A percentile compares a stretch with the other conserved stretches of the same genome.
These are phyloP conservation scores for Aulostomus chinensis DNA, from an alignment of 2,797 vertebrate genomes.

Conservation along the genomic window DNA sequence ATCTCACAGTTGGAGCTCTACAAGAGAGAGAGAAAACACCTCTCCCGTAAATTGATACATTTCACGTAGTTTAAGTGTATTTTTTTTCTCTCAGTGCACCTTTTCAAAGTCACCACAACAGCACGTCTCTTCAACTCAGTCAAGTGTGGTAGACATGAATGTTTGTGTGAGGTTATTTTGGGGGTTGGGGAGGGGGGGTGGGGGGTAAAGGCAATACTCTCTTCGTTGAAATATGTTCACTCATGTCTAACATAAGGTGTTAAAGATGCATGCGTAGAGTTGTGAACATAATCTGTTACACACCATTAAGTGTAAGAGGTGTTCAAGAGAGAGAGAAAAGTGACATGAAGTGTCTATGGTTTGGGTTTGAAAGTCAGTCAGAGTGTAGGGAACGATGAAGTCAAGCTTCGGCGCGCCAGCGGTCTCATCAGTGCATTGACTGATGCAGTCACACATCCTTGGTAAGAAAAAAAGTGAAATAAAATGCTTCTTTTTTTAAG, in stretches of 20 bases:
- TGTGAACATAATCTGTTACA: slow-evolving; percentile 53
- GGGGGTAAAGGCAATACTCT: slow-evolving; percentile 46
- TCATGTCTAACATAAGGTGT: slow-evolving; percentile 56
- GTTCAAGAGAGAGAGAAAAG: slow-evolving; percentile 30
- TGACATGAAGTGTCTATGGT: too few relatives aligned
- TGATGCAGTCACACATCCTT: slow-evolving; percentile 9
- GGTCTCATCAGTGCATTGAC: slow-evolving; percentile 15
- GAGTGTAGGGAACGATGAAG: slow-evolving; percentile 24
- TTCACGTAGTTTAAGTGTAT: too few relatives aligned
- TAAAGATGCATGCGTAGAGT: slow-evolving; percentile 47
- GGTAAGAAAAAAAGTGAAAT: too few relatives aligned
- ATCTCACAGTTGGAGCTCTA: too few relatives aligned
- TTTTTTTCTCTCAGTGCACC: slow-evolving; percentile 7
- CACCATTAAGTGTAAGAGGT: slow-evolving; percentile 42
- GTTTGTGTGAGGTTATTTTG: slow-evolving; percentile 35
- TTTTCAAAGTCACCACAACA: slow-evolving; percentile 41
- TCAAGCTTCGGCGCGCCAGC: slow-evolving; percentile 17
- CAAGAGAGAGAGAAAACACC: too few relatives aligned
- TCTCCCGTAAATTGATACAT: too few relatives aligned
- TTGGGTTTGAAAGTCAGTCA: slow-evolving; percentile 18
- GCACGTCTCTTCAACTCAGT: slow-evolving; percentile 46
- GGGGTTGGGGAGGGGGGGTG: too few relatives aligned
- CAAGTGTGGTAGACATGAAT: slow-evolving; percentile 42
- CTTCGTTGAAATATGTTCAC: slow-evolving; percentile 60
- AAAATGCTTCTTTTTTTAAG: too few relatives aligned